Percentiles rank a stretch among this genome's conserved stretches.
Evolutionary conservation across 2,888 invertebrate genomes (phyloP).

Genomic region (Theretra japonica): DNA sequence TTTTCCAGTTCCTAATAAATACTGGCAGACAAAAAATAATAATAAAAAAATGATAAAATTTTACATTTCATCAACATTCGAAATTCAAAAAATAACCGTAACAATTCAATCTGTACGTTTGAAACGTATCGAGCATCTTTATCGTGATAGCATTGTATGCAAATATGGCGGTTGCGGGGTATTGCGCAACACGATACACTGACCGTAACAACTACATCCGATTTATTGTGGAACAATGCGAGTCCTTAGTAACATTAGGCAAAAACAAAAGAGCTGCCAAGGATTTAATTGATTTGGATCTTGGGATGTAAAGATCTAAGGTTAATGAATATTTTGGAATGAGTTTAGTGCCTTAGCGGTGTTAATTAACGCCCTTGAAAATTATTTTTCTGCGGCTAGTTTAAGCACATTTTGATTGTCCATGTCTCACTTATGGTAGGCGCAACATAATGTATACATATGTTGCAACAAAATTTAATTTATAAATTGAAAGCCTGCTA

Average conservation of each 20-base stretch:
- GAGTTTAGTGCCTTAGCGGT: too few relatives aligned
- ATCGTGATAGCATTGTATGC: constrained; percentile 71
- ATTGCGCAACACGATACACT: constrained; percentile 66
- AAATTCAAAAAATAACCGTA: constrained; percentile 35
- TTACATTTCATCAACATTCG: constrained; percentile 2
- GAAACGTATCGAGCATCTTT: constrained; percentile 50
- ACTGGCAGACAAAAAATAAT: background rate
- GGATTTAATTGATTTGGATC: constrained; percentile 24
- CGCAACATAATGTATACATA: too few relatives aligned
- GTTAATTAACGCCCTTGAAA: too few relatives aligned
- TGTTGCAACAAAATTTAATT: too few relatives aligned
- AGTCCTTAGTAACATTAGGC: constrained; percentile 9
- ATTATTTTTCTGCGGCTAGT: background rate
- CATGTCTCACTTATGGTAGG: too few relatives aligned
- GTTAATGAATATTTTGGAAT: background rate
- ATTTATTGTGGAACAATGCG: constrained; percentile 8
- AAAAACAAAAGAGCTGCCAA: constrained; percentile 11
- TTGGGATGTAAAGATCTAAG: background rate
- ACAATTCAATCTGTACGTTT: constrained; percentile 30
- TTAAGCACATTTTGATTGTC: too few relatives aligned
- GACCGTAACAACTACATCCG: constrained; percentile 47
- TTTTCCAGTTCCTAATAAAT: background rate
- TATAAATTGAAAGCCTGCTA: too few relatives aligned
- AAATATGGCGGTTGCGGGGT: constrained; percentile 67
- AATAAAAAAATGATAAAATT: background rate